These are phyloP conservation scores for Andrena flavipes DNA, from an alignment of 2,888 invertebrate genomes.

Conservation along the genomic window DNA sequence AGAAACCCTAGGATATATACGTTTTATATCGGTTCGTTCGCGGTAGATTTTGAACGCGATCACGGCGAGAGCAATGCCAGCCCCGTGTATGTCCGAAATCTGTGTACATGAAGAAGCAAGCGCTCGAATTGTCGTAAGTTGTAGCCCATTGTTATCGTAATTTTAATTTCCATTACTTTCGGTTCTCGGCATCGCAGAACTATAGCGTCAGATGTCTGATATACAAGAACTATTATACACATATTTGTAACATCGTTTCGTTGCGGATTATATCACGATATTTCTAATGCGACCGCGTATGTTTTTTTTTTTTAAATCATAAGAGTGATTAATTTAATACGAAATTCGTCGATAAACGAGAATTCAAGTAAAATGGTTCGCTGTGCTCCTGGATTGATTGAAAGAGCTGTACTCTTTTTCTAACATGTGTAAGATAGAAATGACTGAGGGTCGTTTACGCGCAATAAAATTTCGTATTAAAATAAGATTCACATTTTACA, in stretches of 20 bases:
- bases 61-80: constrained; percentile 20
- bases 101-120: constrained; percentile 28
- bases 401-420: background rate
- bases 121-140: constrained; percentile 26
- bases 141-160: constrained; percentile 32
- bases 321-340: constrained; percentile 48
- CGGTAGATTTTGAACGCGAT: constrained; percentile 12
- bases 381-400: constrained; percentile 11
- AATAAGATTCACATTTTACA: constrained; percentile 24
- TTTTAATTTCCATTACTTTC: constrained; percentile 22
- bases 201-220: constrained; percentile 3
- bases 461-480: constrained; percentile 55
- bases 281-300: constrained; percentile 12
- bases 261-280: constrained; percentile 16
- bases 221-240: background rate
- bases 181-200: constrained; percentile 23
- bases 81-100: constrained; percentile 21
- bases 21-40: constrained; percentile 6
- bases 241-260: constrained; percentile 34
- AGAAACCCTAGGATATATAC: background rate
- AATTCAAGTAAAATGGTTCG: background rate
- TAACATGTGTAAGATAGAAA: background rate
- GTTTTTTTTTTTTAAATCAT: constrained; percentile 27
- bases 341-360: constrained; percentile 37
- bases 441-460: background rate